Conservation (phyloP, 2,113 vertebrate genomes). For the Caranx ignobilis region DNA sequence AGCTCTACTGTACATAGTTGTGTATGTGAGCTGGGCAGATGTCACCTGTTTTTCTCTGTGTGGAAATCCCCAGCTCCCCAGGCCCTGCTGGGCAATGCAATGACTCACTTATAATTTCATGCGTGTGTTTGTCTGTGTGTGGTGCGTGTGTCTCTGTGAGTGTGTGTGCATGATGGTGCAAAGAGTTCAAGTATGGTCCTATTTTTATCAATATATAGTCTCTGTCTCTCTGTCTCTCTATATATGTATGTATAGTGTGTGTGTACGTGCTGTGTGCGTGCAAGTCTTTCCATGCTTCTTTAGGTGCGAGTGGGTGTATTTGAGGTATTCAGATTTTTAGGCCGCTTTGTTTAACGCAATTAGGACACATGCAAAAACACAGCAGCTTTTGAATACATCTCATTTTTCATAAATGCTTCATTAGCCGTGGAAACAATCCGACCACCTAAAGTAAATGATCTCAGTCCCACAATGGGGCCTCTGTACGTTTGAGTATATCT, state of each 20-base stretch:
- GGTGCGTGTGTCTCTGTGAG: constrained; percentile 33
- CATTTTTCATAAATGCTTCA: constrained; percentile 57
- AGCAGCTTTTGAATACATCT: constrained; percentile 52
- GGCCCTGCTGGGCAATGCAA: constrained; percentile 65
- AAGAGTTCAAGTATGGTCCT: constrained; percentile 11
- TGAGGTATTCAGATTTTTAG: constrained; percentile 17
- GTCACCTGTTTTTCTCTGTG: constrained; percentile 76
- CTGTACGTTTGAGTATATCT: neutral
- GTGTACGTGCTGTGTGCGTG: neutral
- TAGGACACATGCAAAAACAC: constrained; percentile 43
- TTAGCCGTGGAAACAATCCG: constrained; percentile 32
- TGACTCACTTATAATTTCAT: constrained; percentile 77
- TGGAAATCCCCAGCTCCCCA: constrained; percentile 80
- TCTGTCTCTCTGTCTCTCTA: no score
- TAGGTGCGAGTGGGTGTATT: constrained; percentile 14
- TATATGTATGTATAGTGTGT: constrained; percentile 3
- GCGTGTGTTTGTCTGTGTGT: constrained; percentile 57
- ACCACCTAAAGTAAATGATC: constrained; percentile 36
- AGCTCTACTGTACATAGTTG: constrained; percentile 52
- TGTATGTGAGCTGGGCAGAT: constrained; percentile 69
- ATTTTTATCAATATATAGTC: constrained; percentile 16
- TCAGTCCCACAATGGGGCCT: constrained; percentile 15
- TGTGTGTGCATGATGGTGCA: constrained; percentile 14
- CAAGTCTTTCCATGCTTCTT: neutral
- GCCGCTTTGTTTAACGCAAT: constrained; percentile 56